phyloP scores from a whole-genome alignment of 1,140 invertebrate species.

The Hycleus phaleratus region DNA sequence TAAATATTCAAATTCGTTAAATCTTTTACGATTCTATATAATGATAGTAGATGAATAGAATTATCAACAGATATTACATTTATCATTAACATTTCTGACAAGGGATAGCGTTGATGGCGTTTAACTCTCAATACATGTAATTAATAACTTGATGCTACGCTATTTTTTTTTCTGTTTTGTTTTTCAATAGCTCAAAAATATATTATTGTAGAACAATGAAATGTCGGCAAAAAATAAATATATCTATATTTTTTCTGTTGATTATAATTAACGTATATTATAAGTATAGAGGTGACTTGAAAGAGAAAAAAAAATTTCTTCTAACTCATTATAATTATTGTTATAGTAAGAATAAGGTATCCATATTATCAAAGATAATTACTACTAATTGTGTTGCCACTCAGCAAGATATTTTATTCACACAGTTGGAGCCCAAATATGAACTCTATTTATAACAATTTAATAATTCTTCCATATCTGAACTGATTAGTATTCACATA shows the following conservation, averaged over 20 bases:
- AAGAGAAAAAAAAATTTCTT: conserved; percentile 1
- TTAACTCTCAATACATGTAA: conserved; percentile 11
- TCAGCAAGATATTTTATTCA: conserved; percentile 16
- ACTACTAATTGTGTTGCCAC: conserved; percentile 15
- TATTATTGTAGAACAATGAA: conserved; percentile 11
- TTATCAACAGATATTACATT: conserved; percentile 10
- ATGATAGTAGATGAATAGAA: conserved; percentile 8
- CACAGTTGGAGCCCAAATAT: conserved; percentile 10
- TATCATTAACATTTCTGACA: conserved; percentile 9
- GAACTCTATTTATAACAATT: conserved; percentile 9
- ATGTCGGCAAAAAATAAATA: background rate
- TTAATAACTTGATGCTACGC: conserved; percentile 8
- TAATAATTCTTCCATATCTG: conserved; percentile 7
- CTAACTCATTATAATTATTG: conserved; percentile 15
- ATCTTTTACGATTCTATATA: background rate
- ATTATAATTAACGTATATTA: conserved; percentile 11
- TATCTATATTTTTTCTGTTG: background rate
- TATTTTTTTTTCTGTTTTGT: background rate
- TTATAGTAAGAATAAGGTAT: conserved; percentile 12
- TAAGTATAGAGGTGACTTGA: conserved; percentile 6
- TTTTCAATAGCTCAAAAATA: conserved; percentile 4
- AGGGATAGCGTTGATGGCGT: background rate
- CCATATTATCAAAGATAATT: conserved; percentile 14
- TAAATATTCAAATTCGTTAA: too few species aligned
- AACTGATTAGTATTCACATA: conserved; percentile 10